These are phyloP conservation scores for Cotesia vestalis DNA, from an alignment of 1,140 invertebrate species.

Conservation along the genomic window DNA sequence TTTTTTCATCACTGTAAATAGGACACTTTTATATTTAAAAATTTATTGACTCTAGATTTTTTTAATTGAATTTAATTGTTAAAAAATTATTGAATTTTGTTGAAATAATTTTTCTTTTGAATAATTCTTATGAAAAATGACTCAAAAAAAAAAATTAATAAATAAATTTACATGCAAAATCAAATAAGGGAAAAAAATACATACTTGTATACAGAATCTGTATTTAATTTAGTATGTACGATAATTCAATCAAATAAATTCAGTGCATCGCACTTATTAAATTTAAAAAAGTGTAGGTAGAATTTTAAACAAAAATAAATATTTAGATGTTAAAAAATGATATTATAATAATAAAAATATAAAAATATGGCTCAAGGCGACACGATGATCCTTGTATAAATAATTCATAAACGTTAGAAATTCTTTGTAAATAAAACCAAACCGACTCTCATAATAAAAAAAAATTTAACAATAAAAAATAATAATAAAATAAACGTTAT, in stretches of 20 bases:
- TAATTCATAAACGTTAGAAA: constrained; percentile 56
- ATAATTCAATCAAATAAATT: constrained; percentile 5
- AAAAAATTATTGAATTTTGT: no score
- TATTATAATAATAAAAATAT: not conserved
- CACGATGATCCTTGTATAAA: constrained; percentile 54
- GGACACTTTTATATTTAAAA: no score
- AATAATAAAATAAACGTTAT: constrained; percentile 14
- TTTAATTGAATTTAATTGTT: no score
- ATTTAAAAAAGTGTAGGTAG: constrained; percentile 19
- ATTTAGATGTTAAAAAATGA: constrained; percentile 40
- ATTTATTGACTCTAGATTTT: no score
- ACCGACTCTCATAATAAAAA: constrained; percentile 27
- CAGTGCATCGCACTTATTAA: not conserved
- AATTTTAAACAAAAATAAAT: constrained; percentile 28
- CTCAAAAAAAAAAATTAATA: no score
- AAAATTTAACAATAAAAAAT: constrained; percentile 47
- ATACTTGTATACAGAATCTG: not conserved
- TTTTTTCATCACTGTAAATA: no score
- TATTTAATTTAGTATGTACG: not conserved
- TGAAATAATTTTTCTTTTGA: no score
- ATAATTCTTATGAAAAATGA: no score
- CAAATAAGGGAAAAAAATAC: not conserved
- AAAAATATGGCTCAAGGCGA: constrained; percentile 48
- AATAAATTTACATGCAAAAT: not conserved
- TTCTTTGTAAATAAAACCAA: constrained; percentile 60